Evolutionary conservation across 2,888 invertebrate species (phyloP).

Genomic region (Megastigmus dorsalis): DNA sequence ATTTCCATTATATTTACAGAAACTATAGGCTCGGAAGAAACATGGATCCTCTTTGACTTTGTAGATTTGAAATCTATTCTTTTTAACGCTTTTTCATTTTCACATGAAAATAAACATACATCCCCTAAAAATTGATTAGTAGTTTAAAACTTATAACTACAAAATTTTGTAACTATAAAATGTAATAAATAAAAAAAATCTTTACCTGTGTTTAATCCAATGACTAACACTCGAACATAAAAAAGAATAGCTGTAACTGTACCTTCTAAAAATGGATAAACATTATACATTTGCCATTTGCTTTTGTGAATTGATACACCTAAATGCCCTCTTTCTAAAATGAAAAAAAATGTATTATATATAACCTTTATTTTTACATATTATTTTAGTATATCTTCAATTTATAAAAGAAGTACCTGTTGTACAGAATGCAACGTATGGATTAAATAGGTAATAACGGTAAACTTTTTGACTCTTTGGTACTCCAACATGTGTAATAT

Average conservation of each 20-base stretch:
- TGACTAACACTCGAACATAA: conserved; percentile 59
- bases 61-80: conserved; percentile 58
- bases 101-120: conserved; percentile 59
- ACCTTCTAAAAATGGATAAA: conserved; percentile 58
- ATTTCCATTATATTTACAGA: conserved; percentile 62
- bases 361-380: not conserved
- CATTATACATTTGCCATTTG: conserved; percentile 61
- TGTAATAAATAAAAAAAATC: not conserved
- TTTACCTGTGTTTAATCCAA: conserved; percentile 65
- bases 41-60: conserved; percentile 51
- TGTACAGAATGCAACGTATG: conserved; percentile 58
- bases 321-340: conserved; percentile 62
- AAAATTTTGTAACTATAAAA: not conserved
- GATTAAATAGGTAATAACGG: conserved; percentile 57
- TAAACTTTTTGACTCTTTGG: conserved; percentile 36
- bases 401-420: conserved; percentile 58
- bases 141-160: conserved; percentile 3
- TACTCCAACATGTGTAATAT: conserved; percentile 51
- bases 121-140: conserved; percentile 58
- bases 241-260: conserved; percentile 61
- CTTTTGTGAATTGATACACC: conserved; percentile 60
- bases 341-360: conserved; percentile 10
- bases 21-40: conserved; percentile 61
- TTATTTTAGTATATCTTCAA: not conserved
- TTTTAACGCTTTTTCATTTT: conserved; percentile 55